Conservation (phyloP, 2,888 invertebrate species). For the Volucella zonaria region DNA sequence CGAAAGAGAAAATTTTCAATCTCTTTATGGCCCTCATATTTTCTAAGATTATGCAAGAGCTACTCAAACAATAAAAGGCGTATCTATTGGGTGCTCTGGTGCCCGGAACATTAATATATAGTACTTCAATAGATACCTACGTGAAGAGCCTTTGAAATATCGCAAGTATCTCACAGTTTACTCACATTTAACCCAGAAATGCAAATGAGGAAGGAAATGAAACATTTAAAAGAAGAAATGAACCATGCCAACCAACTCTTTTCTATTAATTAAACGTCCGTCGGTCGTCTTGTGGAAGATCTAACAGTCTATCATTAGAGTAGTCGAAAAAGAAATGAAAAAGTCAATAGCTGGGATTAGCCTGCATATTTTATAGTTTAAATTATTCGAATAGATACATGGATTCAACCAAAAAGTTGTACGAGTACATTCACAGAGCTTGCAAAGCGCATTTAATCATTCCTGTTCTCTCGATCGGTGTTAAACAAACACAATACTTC, state of each 20-base stretch:
- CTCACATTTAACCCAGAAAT: conserved; percentile 15
- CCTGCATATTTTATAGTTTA: conserved; percentile 30
- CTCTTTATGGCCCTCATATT: background rate
- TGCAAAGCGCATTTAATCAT: conserved; percentile 29
- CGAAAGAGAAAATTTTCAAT: background rate
- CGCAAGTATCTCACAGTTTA: background rate
- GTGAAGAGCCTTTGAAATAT: conserved; percentile 3
- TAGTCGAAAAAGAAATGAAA: background rate
- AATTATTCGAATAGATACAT: conserved; percentile 23
- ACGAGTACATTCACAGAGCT: background rate
- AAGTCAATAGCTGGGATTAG: conserved; percentile 17
- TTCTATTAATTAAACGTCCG: conserved; percentile 7
- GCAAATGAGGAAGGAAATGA: conserved; percentile 40
- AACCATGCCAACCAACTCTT: conserved; percentile 45
- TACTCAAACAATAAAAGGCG: conserved; percentile 7
- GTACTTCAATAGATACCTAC: background rate
- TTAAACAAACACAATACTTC: conserved; percentile 40
- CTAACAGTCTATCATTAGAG: background rate
- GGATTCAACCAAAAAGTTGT: background rate
- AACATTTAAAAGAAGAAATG: too few relatives aligned
- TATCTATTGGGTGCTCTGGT: background rate
- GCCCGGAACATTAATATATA: background rate
- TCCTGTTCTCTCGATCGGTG: conserved; percentile 11
- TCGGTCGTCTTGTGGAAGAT: background rate
- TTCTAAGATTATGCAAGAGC: background rate